Evolutionary conservation across 2,888 invertebrate species (phyloP).

Genomic region (Apoda limacodes): DNA sequence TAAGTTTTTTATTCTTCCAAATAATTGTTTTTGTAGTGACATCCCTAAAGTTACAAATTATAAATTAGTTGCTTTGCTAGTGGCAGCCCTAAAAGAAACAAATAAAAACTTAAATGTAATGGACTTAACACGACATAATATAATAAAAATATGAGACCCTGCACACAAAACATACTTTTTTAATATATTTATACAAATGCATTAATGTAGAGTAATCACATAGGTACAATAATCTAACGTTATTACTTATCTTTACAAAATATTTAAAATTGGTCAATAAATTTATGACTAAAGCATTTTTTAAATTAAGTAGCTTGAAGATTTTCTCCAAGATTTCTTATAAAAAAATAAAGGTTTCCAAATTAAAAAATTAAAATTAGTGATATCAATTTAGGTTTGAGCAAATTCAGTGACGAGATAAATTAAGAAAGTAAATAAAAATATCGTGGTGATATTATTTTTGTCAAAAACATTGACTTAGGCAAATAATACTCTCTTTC

Average conservation of each 20-base stretch:
- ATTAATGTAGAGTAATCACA: too few relatives aligned
- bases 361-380: slow-evolving; percentile 2
- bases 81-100: too few relatives aligned
- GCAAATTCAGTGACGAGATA: not conserved
- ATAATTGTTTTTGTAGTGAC: too few relatives aligned
- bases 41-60: too few relatives aligned
- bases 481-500: slow-evolving; percentile 1
- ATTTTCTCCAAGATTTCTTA: slow-evolving; percentile 3
- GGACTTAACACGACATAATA: not conserved
- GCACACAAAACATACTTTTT: not conserved
- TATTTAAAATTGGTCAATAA: slow-evolving; percentile 7
- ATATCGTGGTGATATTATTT: slow-evolving; percentile 1
- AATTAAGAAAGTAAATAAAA: not conserved
- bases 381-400: not conserved
- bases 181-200: too few relatives aligned
- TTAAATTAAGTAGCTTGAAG: slow-evolving; percentile 6
- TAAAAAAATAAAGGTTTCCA: slow-evolving; percentile 4
- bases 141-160: not conserved
- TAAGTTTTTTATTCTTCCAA: too few relatives aligned
- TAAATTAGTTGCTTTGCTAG: too few relatives aligned
- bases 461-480: slow-evolving; percentile 2
- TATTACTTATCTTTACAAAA: slow-evolving; percentile 5
- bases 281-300: not conserved
- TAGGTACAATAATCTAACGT: not conserved
- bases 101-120: slow-evolving; percentile 1